These are phyloP conservation scores for Apodemus agrarius DNA, from an alignment of 2,797 vertebrate species.

Conservation along the genomic window DNA sequence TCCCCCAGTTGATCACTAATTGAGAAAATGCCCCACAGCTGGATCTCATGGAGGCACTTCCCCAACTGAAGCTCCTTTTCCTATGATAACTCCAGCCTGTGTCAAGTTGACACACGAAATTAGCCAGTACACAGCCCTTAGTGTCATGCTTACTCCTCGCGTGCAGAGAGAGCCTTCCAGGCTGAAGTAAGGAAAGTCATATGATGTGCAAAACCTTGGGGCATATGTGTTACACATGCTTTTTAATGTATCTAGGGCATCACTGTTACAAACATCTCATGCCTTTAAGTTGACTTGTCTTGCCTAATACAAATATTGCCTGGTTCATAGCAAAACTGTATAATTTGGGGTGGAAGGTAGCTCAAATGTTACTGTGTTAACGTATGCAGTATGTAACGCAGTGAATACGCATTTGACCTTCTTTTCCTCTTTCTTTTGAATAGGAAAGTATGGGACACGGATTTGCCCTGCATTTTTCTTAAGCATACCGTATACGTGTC, in stretches of 20 bases:
- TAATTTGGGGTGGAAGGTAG: neutral
- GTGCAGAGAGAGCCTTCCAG: neutral
- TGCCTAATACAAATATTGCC: slow-evolving; percentile 24
- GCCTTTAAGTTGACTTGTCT: neutral
- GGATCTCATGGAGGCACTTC: too few species aligned
- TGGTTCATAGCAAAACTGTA: neutral
- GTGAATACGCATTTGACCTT: slow-evolving; percentile 3
- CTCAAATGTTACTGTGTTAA: neutral
- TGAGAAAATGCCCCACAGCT: too few species aligned
- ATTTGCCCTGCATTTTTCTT: slow-evolving; percentile 90
- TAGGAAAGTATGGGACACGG: slow-evolving; percentile 94
- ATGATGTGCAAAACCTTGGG: neutral
- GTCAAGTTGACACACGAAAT: too few species aligned
- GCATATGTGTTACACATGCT: neutral
- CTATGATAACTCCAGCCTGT: too few species aligned
- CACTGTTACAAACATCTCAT: neutral
- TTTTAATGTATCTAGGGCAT: neutral
- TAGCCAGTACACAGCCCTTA: too few species aligned
- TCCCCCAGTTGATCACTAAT: too few species aligned
- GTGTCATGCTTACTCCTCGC: too few species aligned
- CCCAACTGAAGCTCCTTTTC: too few species aligned
- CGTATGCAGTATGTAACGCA: neutral
- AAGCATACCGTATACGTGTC: slow-evolving; percentile 90
- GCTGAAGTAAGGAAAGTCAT: neutral
- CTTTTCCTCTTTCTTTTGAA: slow-evolving; percentile 66